A percentile compares a stretch with the other conserved stretches of the same genome.
Evolutionary conservation across 2,888 invertebrate genomes (phyloP).

Genomic region (Meliscaeva auricollis): DNA sequence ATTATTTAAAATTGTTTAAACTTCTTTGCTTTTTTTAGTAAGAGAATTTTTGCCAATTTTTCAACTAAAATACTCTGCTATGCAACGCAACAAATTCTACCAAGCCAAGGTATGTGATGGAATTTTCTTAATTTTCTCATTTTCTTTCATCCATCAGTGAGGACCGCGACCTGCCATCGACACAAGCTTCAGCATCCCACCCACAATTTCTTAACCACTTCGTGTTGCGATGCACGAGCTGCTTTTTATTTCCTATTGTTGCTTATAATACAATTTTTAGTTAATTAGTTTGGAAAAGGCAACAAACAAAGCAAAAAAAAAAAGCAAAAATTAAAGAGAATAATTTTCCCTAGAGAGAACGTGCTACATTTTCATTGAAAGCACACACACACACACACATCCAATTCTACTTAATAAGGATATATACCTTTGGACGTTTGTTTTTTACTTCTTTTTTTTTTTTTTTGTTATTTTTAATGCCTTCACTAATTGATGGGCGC

Average conservation of each 20-base stretch:
- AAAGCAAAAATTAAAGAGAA: background rate
- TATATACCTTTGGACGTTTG: conserved; percentile 7
- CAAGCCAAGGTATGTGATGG: conserved; percentile 42
- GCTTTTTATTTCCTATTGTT: conserved; percentile 35
- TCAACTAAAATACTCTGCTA: background rate
- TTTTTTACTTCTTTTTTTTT: background rate
- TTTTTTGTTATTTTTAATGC: background rate
- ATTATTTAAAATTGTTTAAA: background rate
- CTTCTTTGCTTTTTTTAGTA: too few species aligned
- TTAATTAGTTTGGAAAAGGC: conserved; percentile 60
- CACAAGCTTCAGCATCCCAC: background rate
- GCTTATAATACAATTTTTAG: conserved; percentile 51
- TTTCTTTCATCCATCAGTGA: background rate
- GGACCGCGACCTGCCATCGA: background rate
- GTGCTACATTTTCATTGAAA: conserved; percentile 35
- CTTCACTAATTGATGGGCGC: conserved; percentile 36
- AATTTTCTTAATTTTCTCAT: conserved; percentile 64
- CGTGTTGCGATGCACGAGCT: conserved; percentile 19
- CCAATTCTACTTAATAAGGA: conserved; percentile 9
- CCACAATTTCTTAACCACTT: background rate
- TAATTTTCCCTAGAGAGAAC: conserved; percentile 22
- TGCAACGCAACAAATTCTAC: background rate
- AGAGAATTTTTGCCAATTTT: background rate
- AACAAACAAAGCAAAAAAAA: background rate
- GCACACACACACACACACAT: background rate